Evolutionary conservation across 2,888 invertebrate species (phyloP), one percentile per base, ranked within the genome.

Genomic region (Andrena dorsata): DNA sequence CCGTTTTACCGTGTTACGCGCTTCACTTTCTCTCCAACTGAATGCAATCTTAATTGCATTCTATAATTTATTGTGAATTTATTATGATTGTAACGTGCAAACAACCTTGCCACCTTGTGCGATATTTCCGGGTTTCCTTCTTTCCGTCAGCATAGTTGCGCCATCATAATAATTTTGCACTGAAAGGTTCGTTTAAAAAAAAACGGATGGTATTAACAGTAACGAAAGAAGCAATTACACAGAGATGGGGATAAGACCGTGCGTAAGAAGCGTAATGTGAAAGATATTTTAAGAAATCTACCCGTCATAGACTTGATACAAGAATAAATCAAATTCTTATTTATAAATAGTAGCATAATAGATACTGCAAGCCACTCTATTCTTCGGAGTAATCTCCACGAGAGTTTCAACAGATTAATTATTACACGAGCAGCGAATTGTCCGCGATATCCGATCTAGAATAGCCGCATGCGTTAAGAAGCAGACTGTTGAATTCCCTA

Each of bases 271-370:
- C 65, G 30, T 61, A 64, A 16, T 63, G 47, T 32, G 68, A 56
- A 58, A 64, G 51, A 65, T 76, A 68, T 75, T 78, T 76, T 63
- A 56, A 78, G 23, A 53, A 23, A 60, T 20, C 49, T 72, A 69
- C 69, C 41, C 64, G 51, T 23, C 63, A 53, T 82, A 81, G 49
- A 35, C 80, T 76, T 82, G 47, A 72, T 60, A 49, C 70, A 68
- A 70, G 73, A n/a, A 20, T 13, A 30, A 70, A 88, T 86, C 82
- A 86, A 88, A 86, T 77, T 76, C 63, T 82, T 78, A 80, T 88
- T 86, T 81, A 86, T 85, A 26, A 73, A 80, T 79, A 65, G 41
- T 83, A 85, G 73, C 65, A 68, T 83, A 71, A 79, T 80, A 74
- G 53, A 68, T 61, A 35, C 41, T 60, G 28, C 61, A 76, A 75